These are phyloP conservation scores for Tribolium madens DNA, from an alignment of 1,140 invertebrate species.

Conservation along the genomic window DNA sequence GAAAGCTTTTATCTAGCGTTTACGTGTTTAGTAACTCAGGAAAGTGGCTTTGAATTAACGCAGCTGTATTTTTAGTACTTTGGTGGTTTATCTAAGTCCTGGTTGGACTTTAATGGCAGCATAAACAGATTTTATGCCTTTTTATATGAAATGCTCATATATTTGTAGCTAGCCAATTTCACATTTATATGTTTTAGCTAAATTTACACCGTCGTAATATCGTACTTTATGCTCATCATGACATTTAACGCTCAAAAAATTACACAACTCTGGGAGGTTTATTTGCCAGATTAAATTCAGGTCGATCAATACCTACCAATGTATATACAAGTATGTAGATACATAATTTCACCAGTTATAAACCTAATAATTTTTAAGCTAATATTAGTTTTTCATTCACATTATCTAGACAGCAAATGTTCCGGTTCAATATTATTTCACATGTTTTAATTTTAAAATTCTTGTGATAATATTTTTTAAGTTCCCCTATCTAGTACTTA, in stretches of 20 bases:
- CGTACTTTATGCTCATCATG: slow-evolving; percentile 10
- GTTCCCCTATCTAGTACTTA: no score
- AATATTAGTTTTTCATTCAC: background rate
- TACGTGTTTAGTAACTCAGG: slow-evolving; percentile 50
- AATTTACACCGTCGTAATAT: slow-evolving; percentile 29
- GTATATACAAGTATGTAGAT: background rate
- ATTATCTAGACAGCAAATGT: background rate
- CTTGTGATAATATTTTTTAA: background rate
- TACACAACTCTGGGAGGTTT: background rate
- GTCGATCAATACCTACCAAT: background rate
- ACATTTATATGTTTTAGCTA: slow-evolving; percentile 43
- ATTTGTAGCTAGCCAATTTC: slow-evolving; percentile 48
- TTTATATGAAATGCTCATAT: slow-evolving; percentile 50
- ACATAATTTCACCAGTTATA: background rate
- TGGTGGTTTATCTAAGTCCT: slow-evolving; percentile 48
- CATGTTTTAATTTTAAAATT: background rate
- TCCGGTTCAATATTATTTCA: background rate
- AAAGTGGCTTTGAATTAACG: slow-evolving; percentile 51
- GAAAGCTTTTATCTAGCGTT: slow-evolving; percentile 39
- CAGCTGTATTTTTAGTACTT: slow-evolving; percentile 50
- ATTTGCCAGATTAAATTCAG: background rate
- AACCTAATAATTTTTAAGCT: background rate
- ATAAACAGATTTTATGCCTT: slow-evolving; percentile 51
- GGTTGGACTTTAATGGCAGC: slow-evolving; percentile 46
- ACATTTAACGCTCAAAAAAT: background rate